phyloP scores from a whole-genome alignment of 2,888 invertebrate species.

The Slavum lentiscoides region DNA sequence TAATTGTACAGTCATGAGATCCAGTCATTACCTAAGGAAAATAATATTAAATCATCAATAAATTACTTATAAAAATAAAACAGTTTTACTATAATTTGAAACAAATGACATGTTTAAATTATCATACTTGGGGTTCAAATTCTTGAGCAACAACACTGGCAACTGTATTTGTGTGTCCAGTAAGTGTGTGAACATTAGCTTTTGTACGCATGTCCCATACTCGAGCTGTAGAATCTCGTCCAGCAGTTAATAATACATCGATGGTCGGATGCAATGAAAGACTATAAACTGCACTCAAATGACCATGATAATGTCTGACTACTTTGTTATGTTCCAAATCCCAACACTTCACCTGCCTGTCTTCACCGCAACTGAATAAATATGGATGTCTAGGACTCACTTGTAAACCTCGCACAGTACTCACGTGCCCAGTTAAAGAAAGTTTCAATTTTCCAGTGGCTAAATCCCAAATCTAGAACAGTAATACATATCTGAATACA shows the following conservation, averaged over 20 bases:
- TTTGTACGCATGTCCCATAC: conserved; percentile 99
- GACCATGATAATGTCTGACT: conserved; percentile 96
- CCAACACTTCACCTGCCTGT: conserved; percentile 99
- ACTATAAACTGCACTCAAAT: conserved; percentile 93
- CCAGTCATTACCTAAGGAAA: conserved; percentile 77
- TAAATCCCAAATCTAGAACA: conserved; percentile 87
- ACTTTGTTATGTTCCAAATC: conserved; percentile 98
- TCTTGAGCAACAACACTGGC: conserved; percentile 92
- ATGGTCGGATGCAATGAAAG: conserved; percentile 92
- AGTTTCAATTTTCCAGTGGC: conserved; percentile 94
- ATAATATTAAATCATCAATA: too few species aligned
- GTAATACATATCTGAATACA: neutral
- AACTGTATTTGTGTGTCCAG: conserved; percentile 96
- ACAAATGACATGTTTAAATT: conserved; percentile 5
- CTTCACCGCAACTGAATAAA: conserved; percentile 97
- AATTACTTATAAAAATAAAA: too few species aligned
- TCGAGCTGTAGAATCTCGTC: conserved; percentile 92
- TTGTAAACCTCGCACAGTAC: conserved; percentile 92
- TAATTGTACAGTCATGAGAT: conserved; percentile 93
- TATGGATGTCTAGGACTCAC: conserved; percentile 95
- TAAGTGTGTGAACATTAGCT: conserved; percentile 94
- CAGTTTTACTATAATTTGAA: neutral
- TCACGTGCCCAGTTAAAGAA: conserved; percentile 97
- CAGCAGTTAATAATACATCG: conserved; percentile 91
- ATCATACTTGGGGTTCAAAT: conserved; percentile 81